phyloP scores from a whole-genome alignment of 2,113 vertebrate species.

The Brienomyrus longianalis region DNA sequence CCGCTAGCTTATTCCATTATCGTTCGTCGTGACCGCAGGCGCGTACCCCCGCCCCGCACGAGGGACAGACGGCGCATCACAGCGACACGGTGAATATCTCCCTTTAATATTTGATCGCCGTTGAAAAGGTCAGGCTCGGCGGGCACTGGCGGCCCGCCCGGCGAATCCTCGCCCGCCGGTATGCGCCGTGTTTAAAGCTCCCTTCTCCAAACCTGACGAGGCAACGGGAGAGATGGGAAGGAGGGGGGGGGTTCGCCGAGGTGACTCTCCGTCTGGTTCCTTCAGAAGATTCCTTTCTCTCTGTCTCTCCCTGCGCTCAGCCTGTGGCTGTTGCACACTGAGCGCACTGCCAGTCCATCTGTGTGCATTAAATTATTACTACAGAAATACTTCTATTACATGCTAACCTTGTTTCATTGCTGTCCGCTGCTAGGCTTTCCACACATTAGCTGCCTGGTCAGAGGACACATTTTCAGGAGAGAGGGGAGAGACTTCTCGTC shows the following conservation, averaged over 20 bases:
- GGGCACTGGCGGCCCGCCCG: constrained; percentile 10
- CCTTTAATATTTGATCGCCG: constrained; percentile 25
- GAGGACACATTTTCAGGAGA: not conserved
- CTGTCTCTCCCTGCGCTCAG: not conserved
- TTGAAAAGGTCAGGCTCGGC: constrained; percentile 27
- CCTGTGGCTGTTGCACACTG: not conserved
- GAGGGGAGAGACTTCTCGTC: not conserved
- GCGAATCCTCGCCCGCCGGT: constrained; percentile 15
- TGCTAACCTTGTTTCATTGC: not conserved
- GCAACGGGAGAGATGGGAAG: not conserved
- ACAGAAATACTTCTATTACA: not conserved
- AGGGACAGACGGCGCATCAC: not conserved
- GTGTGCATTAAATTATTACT: not conserved
- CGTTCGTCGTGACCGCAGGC: not conserved
- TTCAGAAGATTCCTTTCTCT: not conserved
- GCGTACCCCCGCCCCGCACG: not conserved
- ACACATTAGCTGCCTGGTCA: not conserved
- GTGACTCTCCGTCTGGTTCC: constrained; percentile 13
- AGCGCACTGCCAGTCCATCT: not conserved
- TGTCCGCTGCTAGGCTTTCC: not conserved
- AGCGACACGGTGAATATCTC: constrained; percentile 14
- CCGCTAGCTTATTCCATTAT: not conserved
- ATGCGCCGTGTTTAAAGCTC: not conserved
- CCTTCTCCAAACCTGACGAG: not conserved
- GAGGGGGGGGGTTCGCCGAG: not conserved